Conservation (phyloP, 2,113 vertebrate species). For the Clupea harengus region DNA sequence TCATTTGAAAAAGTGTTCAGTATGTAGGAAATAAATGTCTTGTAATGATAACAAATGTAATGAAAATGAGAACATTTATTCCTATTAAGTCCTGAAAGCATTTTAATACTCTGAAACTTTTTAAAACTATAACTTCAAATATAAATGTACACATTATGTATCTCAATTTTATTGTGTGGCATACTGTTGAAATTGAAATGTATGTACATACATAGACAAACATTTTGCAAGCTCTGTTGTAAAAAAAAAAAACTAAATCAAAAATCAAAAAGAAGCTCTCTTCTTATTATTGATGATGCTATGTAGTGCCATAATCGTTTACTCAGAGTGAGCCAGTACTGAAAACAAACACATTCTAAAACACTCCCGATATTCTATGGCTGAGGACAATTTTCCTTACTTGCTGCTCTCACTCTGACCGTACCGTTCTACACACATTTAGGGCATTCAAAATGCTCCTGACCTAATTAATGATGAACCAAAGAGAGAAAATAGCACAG, state of each 20-base stretch:
- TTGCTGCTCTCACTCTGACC: conserved; percentile 14
- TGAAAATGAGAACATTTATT: neutral
- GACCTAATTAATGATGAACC: conserved; percentile 28
- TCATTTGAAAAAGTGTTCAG: neutral
- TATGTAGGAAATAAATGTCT: neutral
- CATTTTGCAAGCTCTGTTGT: conserved; percentile 57
- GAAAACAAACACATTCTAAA: neutral
- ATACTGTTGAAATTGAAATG: conserved; percentile 53
- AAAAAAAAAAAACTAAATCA: neutral
- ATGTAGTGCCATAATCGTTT: neutral
- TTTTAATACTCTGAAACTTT: conserved; percentile 6
- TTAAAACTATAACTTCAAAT: conserved; percentile 42
- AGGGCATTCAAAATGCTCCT: conserved; percentile 19
- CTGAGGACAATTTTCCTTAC: neutral
- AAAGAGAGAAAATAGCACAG: conserved; percentile 44
- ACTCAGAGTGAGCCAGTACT: neutral
- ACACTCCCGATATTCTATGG: neutral
- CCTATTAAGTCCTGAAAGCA: neutral
- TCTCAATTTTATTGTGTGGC: conserved; percentile 57
- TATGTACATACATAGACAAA: conserved; percentile 60
- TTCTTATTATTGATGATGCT: conserved; percentile 25
- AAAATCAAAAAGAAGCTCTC: neutral
- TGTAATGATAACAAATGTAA: neutral
- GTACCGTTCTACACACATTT: conserved; percentile 18
- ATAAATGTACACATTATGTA: conserved; percentile 50